These are phyloP conservation scores for Circaetus cinerascens DNA, from an alignment of 2,113 vertebrate species.

Conservation along the genomic window DNA sequence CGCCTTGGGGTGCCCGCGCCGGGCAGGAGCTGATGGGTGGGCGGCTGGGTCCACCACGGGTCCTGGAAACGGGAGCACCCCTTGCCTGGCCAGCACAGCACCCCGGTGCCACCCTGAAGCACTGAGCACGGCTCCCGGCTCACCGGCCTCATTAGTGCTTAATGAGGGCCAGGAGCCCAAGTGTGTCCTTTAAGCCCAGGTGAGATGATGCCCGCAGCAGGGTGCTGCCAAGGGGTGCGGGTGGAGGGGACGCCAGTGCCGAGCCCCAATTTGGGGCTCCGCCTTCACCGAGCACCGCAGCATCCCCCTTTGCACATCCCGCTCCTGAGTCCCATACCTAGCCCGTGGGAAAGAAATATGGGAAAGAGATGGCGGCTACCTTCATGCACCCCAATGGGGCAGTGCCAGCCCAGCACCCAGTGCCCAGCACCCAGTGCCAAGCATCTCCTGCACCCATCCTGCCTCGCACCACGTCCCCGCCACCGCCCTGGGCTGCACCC, in stretches of 20 bases:
- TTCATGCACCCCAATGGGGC: neutral
- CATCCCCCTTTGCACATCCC: neutral
- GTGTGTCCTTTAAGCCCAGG: neutral
- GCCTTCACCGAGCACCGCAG: neutral
- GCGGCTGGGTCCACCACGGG: neutral
- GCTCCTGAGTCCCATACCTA: accelerated
- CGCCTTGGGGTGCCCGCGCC: neutral
- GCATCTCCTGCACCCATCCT: neutral
- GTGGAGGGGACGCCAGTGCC: neutral
- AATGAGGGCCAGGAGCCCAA: neutral
- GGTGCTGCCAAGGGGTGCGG: neutral
- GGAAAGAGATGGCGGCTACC: neutral
- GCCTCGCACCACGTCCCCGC: neutral
- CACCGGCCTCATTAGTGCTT: accelerated
- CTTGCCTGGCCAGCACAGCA: neutral
- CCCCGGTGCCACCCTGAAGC: neutral
- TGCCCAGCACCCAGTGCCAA: neutral
- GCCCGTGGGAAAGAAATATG: neutral
- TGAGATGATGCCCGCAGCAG: neutral
- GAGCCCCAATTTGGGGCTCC: neutral
- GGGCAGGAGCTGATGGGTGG: neutral
- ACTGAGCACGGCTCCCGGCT: neutral
- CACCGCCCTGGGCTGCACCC: neutral
- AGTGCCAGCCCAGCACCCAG: neutral
- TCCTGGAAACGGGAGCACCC: neutral